Evolutionary conservation across 2,113 vertebrate species (phyloP).

Genomic region (Scomber colias): DNA sequence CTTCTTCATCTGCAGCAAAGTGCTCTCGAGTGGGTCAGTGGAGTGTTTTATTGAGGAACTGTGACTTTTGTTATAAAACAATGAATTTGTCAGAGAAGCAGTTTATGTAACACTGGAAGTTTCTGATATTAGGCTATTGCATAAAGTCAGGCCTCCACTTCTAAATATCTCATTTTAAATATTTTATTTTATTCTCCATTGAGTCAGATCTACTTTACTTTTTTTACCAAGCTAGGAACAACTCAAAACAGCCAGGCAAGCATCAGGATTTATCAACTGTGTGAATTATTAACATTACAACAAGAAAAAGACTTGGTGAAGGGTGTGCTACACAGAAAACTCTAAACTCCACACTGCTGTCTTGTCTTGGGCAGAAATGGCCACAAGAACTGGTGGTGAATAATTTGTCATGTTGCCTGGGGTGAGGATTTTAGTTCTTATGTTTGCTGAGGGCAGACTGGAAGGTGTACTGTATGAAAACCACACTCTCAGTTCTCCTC

Average conservation of each 20-base stretch:
- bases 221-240: background rate
- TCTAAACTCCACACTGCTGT: background rate
- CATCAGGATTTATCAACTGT: background rate
- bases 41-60: slow-evolving; percentile 24
- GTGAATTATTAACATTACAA: background rate
- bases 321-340: background rate
- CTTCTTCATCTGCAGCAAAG: slow-evolving; percentile 34
- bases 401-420: slow-evolving; percentile 40
- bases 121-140: background rate
- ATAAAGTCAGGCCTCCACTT: background rate
- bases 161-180: no score
- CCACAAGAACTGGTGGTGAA: background rate
- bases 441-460: slow-evolving; percentile 43
- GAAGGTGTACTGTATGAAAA: slow-evolving; percentile 26
- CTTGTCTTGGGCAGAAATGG: background rate
- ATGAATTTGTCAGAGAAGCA: background rate
- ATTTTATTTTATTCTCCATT: background rate
- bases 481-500: background rate
- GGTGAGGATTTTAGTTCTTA: slow-evolving; percentile 48
- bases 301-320: background rate
- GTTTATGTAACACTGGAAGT: background rate
- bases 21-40: slow-evolving; percentile 11
- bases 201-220: background rate
- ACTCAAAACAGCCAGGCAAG: background rate
- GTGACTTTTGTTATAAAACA: slow-evolving; percentile 14